These are phyloP conservation scores for Eurystomus glaucurus DNA, from an alignment of 2,797 vertebrate genomes.

Conservation along the genomic window DNA sequence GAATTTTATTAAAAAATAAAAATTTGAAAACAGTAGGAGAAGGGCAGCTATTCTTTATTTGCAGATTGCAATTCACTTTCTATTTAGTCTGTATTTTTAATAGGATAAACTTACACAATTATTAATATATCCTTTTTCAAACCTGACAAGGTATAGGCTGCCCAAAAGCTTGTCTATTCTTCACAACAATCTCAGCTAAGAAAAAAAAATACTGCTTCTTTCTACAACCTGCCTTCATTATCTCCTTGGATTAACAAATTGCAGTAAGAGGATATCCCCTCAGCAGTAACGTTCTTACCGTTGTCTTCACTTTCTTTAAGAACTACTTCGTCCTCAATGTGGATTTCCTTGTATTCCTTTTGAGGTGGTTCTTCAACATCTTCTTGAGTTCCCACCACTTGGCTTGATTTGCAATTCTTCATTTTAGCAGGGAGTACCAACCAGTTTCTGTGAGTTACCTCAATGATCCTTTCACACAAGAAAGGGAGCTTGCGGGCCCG, in stretches of 20 bases:
- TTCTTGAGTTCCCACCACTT: conserved; percentile 69
- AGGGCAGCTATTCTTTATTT: neutral
- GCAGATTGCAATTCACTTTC: neutral
- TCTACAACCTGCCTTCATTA: neutral
- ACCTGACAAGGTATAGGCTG: neutral
- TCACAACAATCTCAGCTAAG: neutral
- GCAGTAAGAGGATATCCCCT: neutral
- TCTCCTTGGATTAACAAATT: neutral
- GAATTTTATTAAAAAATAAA: neutral
- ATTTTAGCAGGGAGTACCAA: conserved; percentile 85
- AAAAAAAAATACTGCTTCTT: neutral
- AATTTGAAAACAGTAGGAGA: neutral
- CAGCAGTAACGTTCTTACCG: conserved; percentile 55
- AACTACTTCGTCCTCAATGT: neutral
- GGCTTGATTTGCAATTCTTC: conserved; percentile 83
- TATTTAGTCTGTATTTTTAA: neutral
- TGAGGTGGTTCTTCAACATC: conserved; percentile 35
- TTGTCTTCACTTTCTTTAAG: conserved; percentile 62
- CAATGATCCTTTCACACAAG: conserved; percentile 89
- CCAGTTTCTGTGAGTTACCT: conserved; percentile 90
- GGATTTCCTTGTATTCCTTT: conserved; percentile 16
- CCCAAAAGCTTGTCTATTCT: neutral
- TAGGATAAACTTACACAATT: neutral
- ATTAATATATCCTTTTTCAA: neutral
- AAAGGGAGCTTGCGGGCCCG: conserved; percentile 83